Percentiles rank a stretch among this genome's conserved stretches.
Evolutionary conservation across 2,797 vertebrate genomes (phyloP).

Genomic region (Etheostoma perlongum): DNA sequence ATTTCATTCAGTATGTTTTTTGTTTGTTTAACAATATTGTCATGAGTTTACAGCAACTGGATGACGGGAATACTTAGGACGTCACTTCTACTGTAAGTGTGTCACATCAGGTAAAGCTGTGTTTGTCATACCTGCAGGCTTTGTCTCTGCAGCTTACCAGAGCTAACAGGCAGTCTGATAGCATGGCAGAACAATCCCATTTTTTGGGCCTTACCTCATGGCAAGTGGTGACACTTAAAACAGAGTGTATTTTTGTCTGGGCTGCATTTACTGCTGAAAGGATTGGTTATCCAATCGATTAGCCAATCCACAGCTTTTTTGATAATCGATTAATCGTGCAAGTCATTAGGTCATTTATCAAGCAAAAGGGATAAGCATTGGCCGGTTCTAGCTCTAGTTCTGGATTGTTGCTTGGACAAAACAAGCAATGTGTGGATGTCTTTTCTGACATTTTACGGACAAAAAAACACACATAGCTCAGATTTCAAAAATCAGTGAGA

Average conservation of each 20-base stretch:
- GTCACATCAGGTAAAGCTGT: conserved; percentile 72
- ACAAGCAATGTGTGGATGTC: background rate
- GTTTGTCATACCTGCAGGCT: conserved; percentile 65
- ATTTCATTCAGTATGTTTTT: conserved; percentile 16
- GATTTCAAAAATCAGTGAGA: background rate
- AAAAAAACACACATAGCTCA: background rate
- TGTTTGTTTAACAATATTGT: conserved; percentile 44
- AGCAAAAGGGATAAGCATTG: background rate
- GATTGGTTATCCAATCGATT: background rate
- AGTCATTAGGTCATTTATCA: background rate
- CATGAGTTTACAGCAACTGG: conserved; percentile 32
- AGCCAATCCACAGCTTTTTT: background rate
- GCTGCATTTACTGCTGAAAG: background rate
- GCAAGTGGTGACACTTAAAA: no score
- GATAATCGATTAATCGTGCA: background rate
- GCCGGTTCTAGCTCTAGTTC: background rate
- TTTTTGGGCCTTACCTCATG: no score
- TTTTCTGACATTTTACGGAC: background rate
- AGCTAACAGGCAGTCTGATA: no score
- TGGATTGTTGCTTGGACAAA: background rate
- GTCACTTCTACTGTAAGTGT: conserved; percentile 58
- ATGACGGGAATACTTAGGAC: conserved; percentile 5
- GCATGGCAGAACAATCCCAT: no score
- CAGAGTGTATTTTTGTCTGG: conserved; percentile 39
- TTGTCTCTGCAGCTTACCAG: conserved; percentile 70